Conservation (phyloP, 1,140 invertebrate species). For the Drosophila mauritiana region DNA sequence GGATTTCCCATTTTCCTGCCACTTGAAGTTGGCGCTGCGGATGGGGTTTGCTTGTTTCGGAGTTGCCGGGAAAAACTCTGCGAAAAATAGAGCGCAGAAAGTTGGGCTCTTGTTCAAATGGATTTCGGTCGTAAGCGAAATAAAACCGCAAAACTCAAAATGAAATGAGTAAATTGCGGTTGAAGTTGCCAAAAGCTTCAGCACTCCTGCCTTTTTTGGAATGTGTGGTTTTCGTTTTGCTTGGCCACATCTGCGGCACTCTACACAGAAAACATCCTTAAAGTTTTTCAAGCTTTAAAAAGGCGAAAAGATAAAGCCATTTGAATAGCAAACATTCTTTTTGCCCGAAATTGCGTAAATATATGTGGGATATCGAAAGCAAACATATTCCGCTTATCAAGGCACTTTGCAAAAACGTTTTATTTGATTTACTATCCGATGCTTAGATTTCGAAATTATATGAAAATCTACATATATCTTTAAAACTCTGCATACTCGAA, state of each 20-base stretch:
- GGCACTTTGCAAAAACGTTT: not conserved
- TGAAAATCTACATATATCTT: not conserved
- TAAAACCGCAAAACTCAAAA: conserved; percentile 78
- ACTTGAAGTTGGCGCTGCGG: conserved; percentile 61
- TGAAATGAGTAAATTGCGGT: conserved; percentile 83
- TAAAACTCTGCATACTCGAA: not conserved
- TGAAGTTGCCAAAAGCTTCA: conserved; percentile 56
- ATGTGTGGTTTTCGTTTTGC: conserved; percentile 19
- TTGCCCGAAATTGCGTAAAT: not conserved
- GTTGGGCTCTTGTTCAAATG: conserved; percentile 67
- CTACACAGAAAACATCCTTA: conserved; percentile 5
- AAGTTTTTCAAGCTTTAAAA: not conserved
- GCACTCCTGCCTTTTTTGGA: conserved; percentile 26
- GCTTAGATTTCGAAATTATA: not conserved
- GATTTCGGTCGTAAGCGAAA: conserved; percentile 75
- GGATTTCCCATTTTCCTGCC: conserved; percentile 69
- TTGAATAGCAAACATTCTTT: not conserved
- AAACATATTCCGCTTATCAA: not conserved
- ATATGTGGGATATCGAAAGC: not conserved
- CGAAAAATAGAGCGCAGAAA: conserved; percentile 57
- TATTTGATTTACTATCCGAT: not conserved
- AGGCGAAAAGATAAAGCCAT: too few species aligned
- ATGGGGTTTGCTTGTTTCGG: conserved; percentile 27
- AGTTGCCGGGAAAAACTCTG: conserved; percentile 29
- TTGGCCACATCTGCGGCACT: conserved; percentile 18